Conservation (phyloP, 2,113 vertebrate genomes). For the Planiliza haematocheilus region DNA sequence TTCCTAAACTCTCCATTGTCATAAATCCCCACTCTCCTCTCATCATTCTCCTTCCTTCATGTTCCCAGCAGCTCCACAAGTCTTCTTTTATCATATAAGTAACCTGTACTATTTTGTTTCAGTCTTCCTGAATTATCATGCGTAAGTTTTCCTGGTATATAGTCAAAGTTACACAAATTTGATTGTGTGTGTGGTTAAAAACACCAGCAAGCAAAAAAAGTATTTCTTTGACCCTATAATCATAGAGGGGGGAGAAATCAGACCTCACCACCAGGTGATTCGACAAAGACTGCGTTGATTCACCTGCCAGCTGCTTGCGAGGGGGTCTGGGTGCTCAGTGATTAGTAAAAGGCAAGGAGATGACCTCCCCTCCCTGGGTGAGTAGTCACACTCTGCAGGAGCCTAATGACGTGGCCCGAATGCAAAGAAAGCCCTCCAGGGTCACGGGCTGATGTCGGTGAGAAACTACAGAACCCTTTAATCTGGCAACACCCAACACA, state of each 20-base stretch:
- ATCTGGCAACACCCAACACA: constrained; percentile 61
- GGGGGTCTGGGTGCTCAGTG: constrained; percentile 39
- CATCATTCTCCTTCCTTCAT: background rate
- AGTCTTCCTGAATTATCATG: background rate
- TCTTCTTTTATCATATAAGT: background rate
- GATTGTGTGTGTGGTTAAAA: background rate
- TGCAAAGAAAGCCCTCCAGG: constrained; percentile 44
- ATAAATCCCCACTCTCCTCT: constrained; percentile 24
- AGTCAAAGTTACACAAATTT: background rate
- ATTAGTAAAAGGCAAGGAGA: constrained; percentile 55
- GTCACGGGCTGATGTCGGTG: constrained; percentile 49
- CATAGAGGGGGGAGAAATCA: constrained; percentile 28
- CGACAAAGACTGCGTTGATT: constrained; percentile 72
- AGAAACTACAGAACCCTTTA: constrained; percentile 64
- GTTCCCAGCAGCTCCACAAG: background rate
- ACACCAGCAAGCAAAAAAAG: constrained; percentile 36
- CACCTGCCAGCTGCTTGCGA: constrained; percentile 71
- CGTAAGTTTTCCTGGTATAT: background rate
- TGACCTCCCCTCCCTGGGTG: constrained; percentile 72
- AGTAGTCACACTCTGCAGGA: constrained; percentile 72
- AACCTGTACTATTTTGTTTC: background rate
- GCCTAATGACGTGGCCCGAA: constrained; percentile 70
- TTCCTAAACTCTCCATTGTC: constrained; percentile 27
- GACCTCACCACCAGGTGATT: constrained; percentile 61
- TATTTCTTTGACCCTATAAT: constrained; percentile 50